Evolutionary conservation across 2,113 vertebrate genomes (phyloP).

Genomic region (Clinocottus analis): DNA sequence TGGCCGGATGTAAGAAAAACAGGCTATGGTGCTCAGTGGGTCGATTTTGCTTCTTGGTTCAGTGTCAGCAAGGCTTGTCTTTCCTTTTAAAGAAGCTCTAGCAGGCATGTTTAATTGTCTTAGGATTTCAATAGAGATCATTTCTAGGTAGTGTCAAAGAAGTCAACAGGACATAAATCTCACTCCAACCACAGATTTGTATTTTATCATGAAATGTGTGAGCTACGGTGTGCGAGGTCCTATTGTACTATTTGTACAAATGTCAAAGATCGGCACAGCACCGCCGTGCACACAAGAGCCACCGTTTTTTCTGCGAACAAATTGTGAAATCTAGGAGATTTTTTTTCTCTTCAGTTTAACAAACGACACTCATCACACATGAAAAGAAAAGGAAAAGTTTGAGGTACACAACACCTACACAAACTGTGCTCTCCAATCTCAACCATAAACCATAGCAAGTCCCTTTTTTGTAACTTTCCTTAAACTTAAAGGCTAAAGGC

Average conservation of each 20-base stretch:
- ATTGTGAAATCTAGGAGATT: constrained; percentile 37
- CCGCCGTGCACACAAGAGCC: constrained; percentile 62
- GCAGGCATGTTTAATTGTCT: no score
- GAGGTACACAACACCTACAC: constrained; percentile 40
- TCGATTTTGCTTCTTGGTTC: neutral
- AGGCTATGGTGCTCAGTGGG: neutral
- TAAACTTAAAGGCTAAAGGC: constrained; percentile 40
- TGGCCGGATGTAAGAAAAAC: neutral
- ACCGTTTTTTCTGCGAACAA: constrained; percentile 53
- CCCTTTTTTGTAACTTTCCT: constrained; percentile 23
- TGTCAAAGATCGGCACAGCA: no score
- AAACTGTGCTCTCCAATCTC: constrained; percentile 44
- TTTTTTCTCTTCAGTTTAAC: constrained; percentile 25
- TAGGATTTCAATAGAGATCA: neutral
- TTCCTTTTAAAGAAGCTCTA: neutral
- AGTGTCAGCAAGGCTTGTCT: neutral
- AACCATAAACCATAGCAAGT: constrained; percentile 39
- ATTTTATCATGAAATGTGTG: no score
- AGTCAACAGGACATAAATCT: constrained; percentile 1
- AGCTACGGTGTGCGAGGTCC: no score
- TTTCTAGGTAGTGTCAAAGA: neutral
- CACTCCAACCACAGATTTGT: constrained; percentile 63
- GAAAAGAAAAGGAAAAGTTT: constrained; percentile 21
- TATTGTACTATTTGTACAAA: no score
- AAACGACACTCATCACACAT: constrained; percentile 35